Base-by-base conservation (phyloP, 64 coral and sea anemone species). In the Catalaphyllia jardinei region DNA sequence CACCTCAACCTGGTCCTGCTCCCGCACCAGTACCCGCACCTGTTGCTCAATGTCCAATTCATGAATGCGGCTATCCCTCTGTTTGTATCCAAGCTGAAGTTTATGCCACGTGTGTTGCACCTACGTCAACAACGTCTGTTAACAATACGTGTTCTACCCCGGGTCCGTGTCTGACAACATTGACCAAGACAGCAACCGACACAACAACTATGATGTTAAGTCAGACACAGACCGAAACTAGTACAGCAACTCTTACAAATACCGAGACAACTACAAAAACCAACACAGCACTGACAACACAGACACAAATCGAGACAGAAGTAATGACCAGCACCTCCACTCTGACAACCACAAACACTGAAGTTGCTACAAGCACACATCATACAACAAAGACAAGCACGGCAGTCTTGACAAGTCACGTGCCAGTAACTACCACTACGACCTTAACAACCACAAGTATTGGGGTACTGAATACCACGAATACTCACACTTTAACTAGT, bases 341-440 rank as follows among this genome's bases (percentile, higher is more conserved):
- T n/a, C 7, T 85, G 33, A 85, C 55, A 5, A 54, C 78, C 27
- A 80, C 81, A 17, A 85, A 38, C 39, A 85, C 81, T 42, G 29
- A 85, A 46, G 22, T 31, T 27, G 63, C 24, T 20, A 79, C 76
- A 22, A 79, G 24, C 46, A 79, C 76, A 0, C 22, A 55, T 28
- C 51, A 79, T 29, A 57, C 76, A 22, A 71, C 81, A 28, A 30
- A 85, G 39, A 85, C 81, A 12, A 85, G 62, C 62, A 85, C 81
- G 19, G 81, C 81, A 10, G 18, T 81, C 25, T 62, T 62, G 59
- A 83, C 79, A 18, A 83, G 59, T 42, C 79, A 83, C 60, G 60
- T 65, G 60, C 79, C 79, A 38, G 60, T 83, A 35, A 83, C 78
- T 15, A 80, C n/a, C 22, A 62, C 79, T 1, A 83, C 33, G 19